Evolutionary conservation across 1,140 invertebrate species (phyloP), one percentile per base, ranked within the genome.

Genomic region (Eciton burchellii): DNA sequence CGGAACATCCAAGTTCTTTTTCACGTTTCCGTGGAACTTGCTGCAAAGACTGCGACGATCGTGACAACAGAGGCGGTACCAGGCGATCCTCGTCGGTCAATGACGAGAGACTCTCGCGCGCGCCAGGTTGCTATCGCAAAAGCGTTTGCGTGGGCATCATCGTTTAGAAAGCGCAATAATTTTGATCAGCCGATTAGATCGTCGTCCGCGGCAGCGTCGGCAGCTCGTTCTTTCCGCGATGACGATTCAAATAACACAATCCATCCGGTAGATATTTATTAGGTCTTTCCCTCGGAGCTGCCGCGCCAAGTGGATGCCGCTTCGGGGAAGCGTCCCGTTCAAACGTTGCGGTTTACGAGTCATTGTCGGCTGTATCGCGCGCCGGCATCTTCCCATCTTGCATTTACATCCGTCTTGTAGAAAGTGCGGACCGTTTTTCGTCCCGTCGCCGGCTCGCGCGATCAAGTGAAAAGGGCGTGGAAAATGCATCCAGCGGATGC

Each of bases 371-470:
- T 21, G 4, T 79, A 79, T 68, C 74, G 74, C 21, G 65, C 35
- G 29, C 35, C 35, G 12, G n/a, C 26, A 77, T 77, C 63, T 66
- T 54, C 74, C 66, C 35, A 66, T 26, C 16, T 47, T 49, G 49
- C 74, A 47, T 77, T 66, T 68, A 62, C 60, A 56, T 62, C 57
- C 71, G 68, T 16, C 26, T 16, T 11, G 16, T 81, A 81, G 84
- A 85, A 84, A 85, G 82, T 59, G 73, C 56, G 5, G 59, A 59
- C 24, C 26, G 73, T 84, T 85, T 84, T 76, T 72, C 84, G 52
- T 35, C 81, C 41, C 63, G 82, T 66, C 47, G 43, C 16, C n/a
- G 5, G 0, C 26, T 11, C 54, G 21, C 57, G 68, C n/a, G 59
- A 57, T 19, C 16, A 47, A 26, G 21, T 26, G 54, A 56, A 57